Evolutionary conservation across 2,888 invertebrate genomes (phyloP).

Genomic region (Bibio marci): DNA sequence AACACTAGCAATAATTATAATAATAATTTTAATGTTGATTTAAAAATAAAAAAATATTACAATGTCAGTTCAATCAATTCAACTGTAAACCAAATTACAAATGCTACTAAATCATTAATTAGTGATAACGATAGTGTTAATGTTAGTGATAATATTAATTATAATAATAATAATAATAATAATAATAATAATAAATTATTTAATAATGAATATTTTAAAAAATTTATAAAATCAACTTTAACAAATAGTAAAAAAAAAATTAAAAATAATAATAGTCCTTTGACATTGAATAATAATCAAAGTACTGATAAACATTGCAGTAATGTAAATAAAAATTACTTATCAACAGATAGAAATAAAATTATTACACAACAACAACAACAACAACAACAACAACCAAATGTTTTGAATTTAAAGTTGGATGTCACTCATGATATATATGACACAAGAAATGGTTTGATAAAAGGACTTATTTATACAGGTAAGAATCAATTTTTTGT

Average conservation of each 20-base stretch:
- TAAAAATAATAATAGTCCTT: too few relatives aligned
- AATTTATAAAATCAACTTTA: too few relatives aligned
- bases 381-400: not conserved
- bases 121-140: not conserved
- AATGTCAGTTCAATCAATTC: too few relatives aligned
- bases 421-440: slow-evolving; percentile 19
- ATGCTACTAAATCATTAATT: too few relatives aligned
- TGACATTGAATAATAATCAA: too few relatives aligned
- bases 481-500: slow-evolving; percentile 14
- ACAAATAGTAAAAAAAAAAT: too few relatives aligned
- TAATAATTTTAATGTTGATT: too few relatives aligned
- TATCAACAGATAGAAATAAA: not conserved
- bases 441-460: slow-evolving; percentile 16
- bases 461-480: slow-evolving; percentile 19
- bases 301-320: not conserved
- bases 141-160: not conserved
- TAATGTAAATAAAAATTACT: not conserved
- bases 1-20: too few relatives aligned
- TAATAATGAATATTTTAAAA: too few relatives aligned
- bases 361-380: not conserved
- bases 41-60: too few relatives aligned
- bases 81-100: too few relatives aligned
- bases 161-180: not conserved
- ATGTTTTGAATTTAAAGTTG: slow-evolving; percentile 13
- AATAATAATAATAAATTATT: too few relatives aligned